These are phyloP conservation scores for Triplophysa bombifrons DNA, from an alignment of 2,797 vertebrate genomes.

Conservation along the genomic window DNA sequence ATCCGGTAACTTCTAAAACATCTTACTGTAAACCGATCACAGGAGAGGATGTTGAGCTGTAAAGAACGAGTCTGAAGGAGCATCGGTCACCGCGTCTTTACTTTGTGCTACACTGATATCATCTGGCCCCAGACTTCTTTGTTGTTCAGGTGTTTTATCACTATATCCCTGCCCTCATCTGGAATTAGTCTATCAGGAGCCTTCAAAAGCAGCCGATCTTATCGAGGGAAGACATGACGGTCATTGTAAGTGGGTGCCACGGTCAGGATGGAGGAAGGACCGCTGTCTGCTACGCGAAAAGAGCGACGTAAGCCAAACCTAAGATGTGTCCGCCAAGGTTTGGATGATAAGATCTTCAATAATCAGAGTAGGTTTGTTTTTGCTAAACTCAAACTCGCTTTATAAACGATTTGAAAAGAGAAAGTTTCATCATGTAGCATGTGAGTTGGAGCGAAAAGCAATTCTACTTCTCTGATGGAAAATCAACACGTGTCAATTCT, in stretches of 20 bases:
- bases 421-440: slow-evolving; percentile 16
- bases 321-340: slow-evolving; percentile 3
- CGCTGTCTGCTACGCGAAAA: slow-evolving; percentile 19
- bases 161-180: slow-evolving; percentile 21
- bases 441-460: slow-evolving; percentile 12
- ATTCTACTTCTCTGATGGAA: slow-evolving; percentile 36
- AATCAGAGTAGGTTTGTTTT: slow-evolving; percentile 42
- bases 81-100: slow-evolving; percentile 19
- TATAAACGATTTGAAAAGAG: not conserved
- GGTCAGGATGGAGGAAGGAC: slow-evolving; percentile 19
- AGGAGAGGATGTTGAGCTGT: slow-evolving; percentile 9
- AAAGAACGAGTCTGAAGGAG: slow-evolving; percentile 19
- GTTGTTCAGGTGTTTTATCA: slow-evolving; percentile 56
- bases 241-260: slow-evolving; percentile 19
- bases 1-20: slow-evolving; percentile 26
- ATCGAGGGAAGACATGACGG: slow-evolving; percentile 46
- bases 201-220: slow-evolving; percentile 54
- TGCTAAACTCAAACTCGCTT: slow-evolving; percentile 30
- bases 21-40: slow-evolving; percentile 27
- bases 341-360: slow-evolving; percentile 48
- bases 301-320: slow-evolving; percentile 45
- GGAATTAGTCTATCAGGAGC: slow-evolving; percentile 33
- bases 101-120: slow-evolving; percentile 36
- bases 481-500: not conserved
- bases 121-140: slow-evolving; percentile 37